phyloP scores from a whole-genome alignment of 2,113 vertebrate species.

The Megaceryle torquata region DNA sequence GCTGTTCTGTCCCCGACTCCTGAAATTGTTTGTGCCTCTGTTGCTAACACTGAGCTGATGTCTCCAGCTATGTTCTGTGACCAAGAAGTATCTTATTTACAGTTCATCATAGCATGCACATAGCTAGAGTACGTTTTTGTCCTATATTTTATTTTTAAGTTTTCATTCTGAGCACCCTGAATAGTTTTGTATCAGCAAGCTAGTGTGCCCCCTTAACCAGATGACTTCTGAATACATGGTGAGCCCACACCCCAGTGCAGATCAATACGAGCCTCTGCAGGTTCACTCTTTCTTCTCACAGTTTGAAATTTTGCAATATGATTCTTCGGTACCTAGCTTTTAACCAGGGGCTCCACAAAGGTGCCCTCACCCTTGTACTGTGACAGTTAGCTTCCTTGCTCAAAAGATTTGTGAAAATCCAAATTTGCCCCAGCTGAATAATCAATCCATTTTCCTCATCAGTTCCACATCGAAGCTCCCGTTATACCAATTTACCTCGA shows the following conservation, averaged over 20 bases:
- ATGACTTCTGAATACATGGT: background rate
- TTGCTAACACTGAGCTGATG: background rate
- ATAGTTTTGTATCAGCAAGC: background rate
- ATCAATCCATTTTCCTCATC: background rate
- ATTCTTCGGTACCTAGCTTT: background rate
- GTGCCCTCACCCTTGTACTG: rapidly evolving
- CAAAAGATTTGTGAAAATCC: background rate
- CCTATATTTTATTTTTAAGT: background rate
- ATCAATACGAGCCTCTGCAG: background rate
- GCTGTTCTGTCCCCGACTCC: background rate
- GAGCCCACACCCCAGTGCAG: background rate
- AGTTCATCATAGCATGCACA: rapidly evolving
- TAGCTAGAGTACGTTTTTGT: background rate
- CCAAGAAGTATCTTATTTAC: background rate
- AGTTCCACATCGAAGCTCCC: background rate
- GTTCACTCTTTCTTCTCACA: background rate
- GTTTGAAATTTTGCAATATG: background rate
- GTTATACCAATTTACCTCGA: background rate
- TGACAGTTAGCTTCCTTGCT: background rate
- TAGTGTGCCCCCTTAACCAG: background rate
- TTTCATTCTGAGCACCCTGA: background rate
- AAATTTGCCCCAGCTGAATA: background rate
- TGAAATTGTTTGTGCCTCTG: background rate
- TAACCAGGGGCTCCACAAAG: background rate
- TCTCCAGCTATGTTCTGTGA: background rate